These are phyloP conservation scores for Spodoptera littoralis DNA, from an alignment of 2,888 invertebrate species.

Conservation along the genomic window DNA sequence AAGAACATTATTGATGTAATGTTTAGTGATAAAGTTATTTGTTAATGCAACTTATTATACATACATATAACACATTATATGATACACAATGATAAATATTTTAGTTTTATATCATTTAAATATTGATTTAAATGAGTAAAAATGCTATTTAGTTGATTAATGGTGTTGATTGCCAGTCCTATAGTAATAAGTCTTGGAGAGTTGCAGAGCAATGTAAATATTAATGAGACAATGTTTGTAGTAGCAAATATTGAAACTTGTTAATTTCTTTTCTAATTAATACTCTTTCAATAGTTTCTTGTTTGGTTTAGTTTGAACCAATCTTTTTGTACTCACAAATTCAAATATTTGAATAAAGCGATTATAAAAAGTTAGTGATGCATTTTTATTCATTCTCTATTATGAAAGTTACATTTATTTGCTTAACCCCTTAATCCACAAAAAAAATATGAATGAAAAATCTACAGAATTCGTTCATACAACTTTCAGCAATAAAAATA, in stretches of 20 bases:
- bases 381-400: too few species aligned
- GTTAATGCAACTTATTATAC: conserved; percentile 28
- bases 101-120: conserved; percentile 39
- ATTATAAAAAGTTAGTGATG: too few species aligned
- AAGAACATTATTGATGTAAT: conserved; percentile 33
- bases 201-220: conserved; percentile 1
- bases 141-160: conserved; percentile 25
- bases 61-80: background rate
- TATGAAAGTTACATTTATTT: too few species aligned
- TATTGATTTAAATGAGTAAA: conserved; percentile 38
- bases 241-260: conserved; percentile 30
- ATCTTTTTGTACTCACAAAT: conserved; percentile 8
- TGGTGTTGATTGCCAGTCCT: conserved; percentile 39
- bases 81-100: background rate
- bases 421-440: too few species aligned
- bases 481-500: too few species aligned
- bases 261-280: conserved; percentile 34
- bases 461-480: too few species aligned
- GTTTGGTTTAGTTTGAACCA: conserved; percentile 1
- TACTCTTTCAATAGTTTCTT: conserved; percentile 25
- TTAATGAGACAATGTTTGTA: conserved; percentile 1
- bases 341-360: conserved; percentile 26
- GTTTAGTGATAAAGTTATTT: conserved; percentile 12
- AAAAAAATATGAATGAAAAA: too few species aligned
- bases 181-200: conserved; percentile 9